phyloP scores from a whole-genome alignment of 2,797 vertebrate species.

The Remorina albescens region DNA sequence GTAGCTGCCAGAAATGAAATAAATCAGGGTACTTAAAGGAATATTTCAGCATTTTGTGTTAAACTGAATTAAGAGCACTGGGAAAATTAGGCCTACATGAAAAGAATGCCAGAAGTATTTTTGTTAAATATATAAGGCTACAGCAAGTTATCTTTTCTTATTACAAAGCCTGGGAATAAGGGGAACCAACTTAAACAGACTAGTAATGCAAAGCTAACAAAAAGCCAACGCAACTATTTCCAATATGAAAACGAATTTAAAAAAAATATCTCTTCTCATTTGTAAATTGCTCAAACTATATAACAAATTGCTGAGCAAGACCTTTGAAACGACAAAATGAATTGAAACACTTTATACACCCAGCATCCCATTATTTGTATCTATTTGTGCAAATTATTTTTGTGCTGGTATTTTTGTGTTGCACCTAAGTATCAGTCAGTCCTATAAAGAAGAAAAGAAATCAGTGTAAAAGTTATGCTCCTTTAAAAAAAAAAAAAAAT shows the following conservation, averaged over 20 bases:
- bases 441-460: neutral
- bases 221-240: neutral
- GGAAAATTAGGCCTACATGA: neutral
- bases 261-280: neutral
- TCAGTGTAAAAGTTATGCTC: neutral
- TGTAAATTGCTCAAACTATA: neutral
- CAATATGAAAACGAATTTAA: neutral
- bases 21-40: neutral
- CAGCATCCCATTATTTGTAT: neutral
- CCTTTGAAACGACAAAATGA: neutral
- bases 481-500: too few relatives aligned
- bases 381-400: neutral
- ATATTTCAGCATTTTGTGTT: neutral
- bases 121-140: neutral
- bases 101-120: neutral
- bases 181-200: neutral
- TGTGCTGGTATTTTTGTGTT: neutral
- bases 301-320: neutral
- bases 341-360: neutral
- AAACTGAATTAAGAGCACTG: neutral
- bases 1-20: neutral
- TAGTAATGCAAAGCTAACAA: too few relatives aligned
- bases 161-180: neutral
- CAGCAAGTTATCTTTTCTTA: neutral
- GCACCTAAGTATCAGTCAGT: neutral